Percentiles rank a stretch among this genome's conserved stretches.
Conservation (phyloP, 2,113 vertebrate species). For the Poeciliopsis occidentalis region DNA sequence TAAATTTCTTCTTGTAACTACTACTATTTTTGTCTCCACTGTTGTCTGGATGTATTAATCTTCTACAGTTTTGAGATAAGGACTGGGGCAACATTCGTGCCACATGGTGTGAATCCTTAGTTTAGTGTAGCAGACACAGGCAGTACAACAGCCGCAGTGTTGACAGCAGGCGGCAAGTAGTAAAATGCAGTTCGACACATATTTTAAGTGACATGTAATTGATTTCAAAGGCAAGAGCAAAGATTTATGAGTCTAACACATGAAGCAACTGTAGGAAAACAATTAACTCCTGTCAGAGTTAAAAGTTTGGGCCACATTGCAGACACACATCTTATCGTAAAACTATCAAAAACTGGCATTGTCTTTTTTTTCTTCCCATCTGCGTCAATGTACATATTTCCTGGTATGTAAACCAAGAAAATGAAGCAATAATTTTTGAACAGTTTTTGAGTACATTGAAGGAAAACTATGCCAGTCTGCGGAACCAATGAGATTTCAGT, state of each 20-base stretch:
- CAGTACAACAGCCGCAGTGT: slow-evolving; percentile 60
- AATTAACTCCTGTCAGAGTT: slow-evolving; percentile 30
- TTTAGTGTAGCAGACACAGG: slow-evolving; percentile 29
- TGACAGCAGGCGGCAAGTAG: slow-evolving; percentile 50
- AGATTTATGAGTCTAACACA: slow-evolving; percentile 59
- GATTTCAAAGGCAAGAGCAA: slow-evolving; percentile 63
- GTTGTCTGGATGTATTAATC: too few species aligned
- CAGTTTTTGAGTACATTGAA: not conserved
- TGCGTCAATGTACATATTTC: not conserved
- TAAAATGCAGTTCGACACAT: slow-evolving; percentile 64
- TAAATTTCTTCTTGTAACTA: too few species aligned
- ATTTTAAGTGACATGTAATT: slow-evolving; percentile 70
- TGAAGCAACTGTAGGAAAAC: slow-evolving; percentile 32
- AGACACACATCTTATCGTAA: not conserved
- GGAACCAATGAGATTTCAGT: not conserved
- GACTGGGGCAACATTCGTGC: slow-evolving; percentile 9
- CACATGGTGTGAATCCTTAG: slow-evolving; percentile 18
- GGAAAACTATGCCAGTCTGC: not conserved
- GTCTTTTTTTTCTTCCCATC: not conserved
- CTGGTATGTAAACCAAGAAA: not conserved
- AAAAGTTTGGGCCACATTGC: slow-evolving; percentile 29
- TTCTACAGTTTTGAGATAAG: not conserved
- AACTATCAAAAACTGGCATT: too few species aligned
- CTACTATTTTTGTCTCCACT: too few species aligned
- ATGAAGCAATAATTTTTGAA: not conserved